Evolutionary conservation across 2,113 vertebrate genomes (phyloP), one percentile per base, ranked within the genome.

Genomic region (Pachypanchax playfairii): DNA sequence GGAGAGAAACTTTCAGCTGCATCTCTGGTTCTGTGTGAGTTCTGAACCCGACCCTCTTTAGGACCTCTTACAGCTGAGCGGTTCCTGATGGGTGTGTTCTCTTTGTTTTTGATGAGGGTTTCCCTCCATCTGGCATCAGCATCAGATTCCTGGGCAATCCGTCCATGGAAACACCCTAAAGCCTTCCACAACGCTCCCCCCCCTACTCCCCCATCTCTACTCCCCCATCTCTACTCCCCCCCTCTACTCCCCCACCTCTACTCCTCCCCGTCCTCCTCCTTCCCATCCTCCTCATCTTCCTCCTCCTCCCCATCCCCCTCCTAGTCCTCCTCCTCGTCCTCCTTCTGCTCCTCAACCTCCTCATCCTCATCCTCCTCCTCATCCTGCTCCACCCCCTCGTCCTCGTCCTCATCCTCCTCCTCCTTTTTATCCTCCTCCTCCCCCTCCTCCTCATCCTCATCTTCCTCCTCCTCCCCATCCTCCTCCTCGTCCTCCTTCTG

Each of bases 101-200:
- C 74, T 84, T 91, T 92, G 92, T 93, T 94, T 94, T 93, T 91
- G 89, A 91, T 89, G 78, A 94, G 92, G 90, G 93, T 93, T 96
- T 94, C 94, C 88, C 91, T 79, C 64, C 73, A 12, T 85, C 89
- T 94, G 94, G 91, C 93, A 91, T 82, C 76, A 43, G 75, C 70
- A 51, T 42, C 1, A 42, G 86, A 94, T 94, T 94, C 93, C 91
- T 92, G 89, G 93, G 92, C 91, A 91, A 90, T 90, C 91, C 93
- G 91, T 81, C 38, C 72, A 90, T 91, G 89, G 90, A 92, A 92
- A 91, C 87, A 77, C 75, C 82, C 82, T 79, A 68, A 43, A 85
- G 83, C 86, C 85, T 85, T 87, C 82, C 79, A 76, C 72, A 70
- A 50, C 74, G 57, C 53, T 33, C 36, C 61, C 39, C 50, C n/a